A percentile compares a stretch with the other conserved stretches of the same genome.
Conservation (phyloP, 1,140 invertebrate species). For the Drusus annulatus region DNA sequence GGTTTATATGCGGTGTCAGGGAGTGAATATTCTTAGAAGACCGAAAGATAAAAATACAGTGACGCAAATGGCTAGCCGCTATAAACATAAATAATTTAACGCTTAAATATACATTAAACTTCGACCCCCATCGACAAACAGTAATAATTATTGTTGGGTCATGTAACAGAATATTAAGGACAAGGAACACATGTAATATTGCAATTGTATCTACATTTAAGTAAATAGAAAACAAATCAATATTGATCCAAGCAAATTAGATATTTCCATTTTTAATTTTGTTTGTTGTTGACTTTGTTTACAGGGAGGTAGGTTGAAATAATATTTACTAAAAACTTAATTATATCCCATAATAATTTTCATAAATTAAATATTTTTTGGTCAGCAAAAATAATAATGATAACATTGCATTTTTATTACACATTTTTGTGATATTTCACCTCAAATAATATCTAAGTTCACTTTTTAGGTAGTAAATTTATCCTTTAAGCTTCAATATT, state of each 20-base stretch:
- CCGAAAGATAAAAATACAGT: slow-evolving; percentile 31
- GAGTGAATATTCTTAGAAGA: slow-evolving; percentile 14
- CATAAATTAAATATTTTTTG: no score
- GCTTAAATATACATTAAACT: neutral
- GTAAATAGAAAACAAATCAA: neutral
- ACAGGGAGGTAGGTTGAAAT: no score
- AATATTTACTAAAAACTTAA: no score
- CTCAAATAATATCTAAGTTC: no score
- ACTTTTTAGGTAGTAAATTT: no score
- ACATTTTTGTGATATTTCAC: no score
- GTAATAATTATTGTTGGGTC: neutral
- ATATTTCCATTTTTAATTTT: neutral
- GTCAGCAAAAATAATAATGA: no score
- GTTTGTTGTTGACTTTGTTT: no score
- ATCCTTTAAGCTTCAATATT: no score
- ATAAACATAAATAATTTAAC: slow-evolving; percentile 23
- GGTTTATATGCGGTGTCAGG: no score
- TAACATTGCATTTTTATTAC: no score
- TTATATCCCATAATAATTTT: no score
- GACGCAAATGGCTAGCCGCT: slow-evolving; percentile 53
- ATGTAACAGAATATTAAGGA: neutral
- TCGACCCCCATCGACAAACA: slow-evolving; percentile 4
- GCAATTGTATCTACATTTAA: neutral
- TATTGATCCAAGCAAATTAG: neutral
- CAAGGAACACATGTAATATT: neutral